Percentiles rank a stretch among this genome's conserved stretches.
These are phyloP conservation scores for Gymnobelideus leadbeateri DNA, from an alignment of 2,113 vertebrate genomes.

Conservation along the genomic window DNA sequence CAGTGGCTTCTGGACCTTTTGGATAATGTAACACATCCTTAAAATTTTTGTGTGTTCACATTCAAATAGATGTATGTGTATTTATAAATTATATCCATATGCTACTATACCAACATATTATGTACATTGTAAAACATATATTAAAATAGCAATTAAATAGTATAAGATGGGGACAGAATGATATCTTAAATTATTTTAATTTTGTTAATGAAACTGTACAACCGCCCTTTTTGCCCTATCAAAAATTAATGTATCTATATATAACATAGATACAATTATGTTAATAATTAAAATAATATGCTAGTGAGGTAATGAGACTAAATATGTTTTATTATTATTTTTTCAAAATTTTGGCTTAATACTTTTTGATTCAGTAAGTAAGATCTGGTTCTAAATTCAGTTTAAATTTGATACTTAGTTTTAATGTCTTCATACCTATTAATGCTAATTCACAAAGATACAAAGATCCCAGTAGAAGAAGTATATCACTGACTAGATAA, in stretches of 20 bases:
- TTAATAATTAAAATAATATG: background rate
- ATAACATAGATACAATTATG: background rate
- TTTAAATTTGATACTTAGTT: background rate
- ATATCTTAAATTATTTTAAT: background rate
- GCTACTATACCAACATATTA: background rate
- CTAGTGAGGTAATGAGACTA: background rate
- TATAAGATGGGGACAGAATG: background rate
- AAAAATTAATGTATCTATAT: background rate
- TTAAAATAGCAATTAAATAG: background rate
- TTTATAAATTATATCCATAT: background rate
- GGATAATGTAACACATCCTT: background rate
- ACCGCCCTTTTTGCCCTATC: background rate
- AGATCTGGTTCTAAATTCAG: background rate
- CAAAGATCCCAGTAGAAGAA: background rate
- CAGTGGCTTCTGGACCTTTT: background rate
- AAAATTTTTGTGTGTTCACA: background rate
- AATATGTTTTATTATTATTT: background rate
- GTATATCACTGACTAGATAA: background rate
- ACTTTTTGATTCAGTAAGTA: background rate
- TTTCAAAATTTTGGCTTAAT: background rate
- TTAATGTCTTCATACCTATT: background rate
- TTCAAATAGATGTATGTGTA: background rate
- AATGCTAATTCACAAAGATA: background rate
- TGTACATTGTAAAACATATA: background rate
- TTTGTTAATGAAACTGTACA: background rate